Conservation (phyloP, 1,140 invertebrate genomes). For the Dinothrombium tinctorium region DNA sequence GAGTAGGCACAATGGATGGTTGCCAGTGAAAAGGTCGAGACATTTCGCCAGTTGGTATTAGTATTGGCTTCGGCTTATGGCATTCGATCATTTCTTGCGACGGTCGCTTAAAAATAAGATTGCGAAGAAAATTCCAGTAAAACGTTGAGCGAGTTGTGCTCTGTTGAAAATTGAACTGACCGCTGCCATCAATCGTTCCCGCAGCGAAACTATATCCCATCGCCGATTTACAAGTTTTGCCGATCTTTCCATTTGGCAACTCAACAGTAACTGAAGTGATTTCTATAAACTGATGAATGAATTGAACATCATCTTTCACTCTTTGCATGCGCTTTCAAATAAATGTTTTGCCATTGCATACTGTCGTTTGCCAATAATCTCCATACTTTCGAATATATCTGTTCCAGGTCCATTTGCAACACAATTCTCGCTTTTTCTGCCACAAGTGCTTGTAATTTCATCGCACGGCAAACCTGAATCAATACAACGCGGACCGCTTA, state of each 20-base stretch:
- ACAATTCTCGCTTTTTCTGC: slow-evolving; percentile 30
- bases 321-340: slow-evolving; percentile 19
- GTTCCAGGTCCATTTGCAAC: slow-evolving; percentile 55
- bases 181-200: slow-evolving; percentile 75
- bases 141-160: slow-evolving; percentile 8
- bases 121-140: slow-evolving; percentile 15
- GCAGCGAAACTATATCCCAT: slow-evolving; percentile 48
- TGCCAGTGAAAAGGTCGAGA: slow-evolving; percentile 58
- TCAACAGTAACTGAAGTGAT: slow-evolving; percentile 34
- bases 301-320: slow-evolving; percentile 41
- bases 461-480: slow-evolving; percentile 48
- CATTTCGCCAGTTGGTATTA: slow-evolving; percentile 62
- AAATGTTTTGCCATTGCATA: slow-evolving; percentile 44
- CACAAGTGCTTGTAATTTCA: slow-evolving; percentile 41
- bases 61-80: slow-evolving; percentile 48
- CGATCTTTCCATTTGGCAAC: slow-evolving; percentile 18
- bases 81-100: slow-evolving; percentile 16
- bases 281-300: slow-evolving; percentile 55
- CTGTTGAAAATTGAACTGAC: slow-evolving; percentile 53
- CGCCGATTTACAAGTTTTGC: slow-evolving; percentile 7
- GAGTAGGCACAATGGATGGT: slow-evolving; percentile 54
- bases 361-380: slow-evolving; percentile 56
- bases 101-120: slow-evolving; percentile 19
- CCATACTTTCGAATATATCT: slow-evolving; percentile 75
- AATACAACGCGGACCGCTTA: slow-evolving; percentile 23